Percentiles rank a stretch among this genome's conserved stretches.
These are phyloP conservation scores for Podabrus alpinus DNA, from an alignment of 2,888 invertebrate species.

Conservation along the genomic window DNA sequence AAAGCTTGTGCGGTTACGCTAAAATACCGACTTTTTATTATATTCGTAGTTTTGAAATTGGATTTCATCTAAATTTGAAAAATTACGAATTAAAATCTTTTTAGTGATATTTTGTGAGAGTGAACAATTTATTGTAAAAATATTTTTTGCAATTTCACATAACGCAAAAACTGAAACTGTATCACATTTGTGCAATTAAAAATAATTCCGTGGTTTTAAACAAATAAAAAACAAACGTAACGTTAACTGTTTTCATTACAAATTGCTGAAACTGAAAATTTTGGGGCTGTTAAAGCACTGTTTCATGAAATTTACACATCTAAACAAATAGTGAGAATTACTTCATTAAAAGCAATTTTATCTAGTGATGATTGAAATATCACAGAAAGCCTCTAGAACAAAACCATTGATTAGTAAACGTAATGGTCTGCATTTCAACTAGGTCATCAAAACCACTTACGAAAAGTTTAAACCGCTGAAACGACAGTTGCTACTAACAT, in stretches of 20 bases:
- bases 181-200: not conserved
- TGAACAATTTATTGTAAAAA: not conserved
- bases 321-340: slow-evolving; percentile 13
- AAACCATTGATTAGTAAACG: slow-evolving; percentile 32
- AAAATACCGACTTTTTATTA: not conserved
- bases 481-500: slow-evolving; percentile 31
- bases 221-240: not conserved
- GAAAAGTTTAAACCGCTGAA: slow-evolving; percentile 36
- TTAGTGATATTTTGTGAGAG: not conserved
- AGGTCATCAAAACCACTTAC: slow-evolving; percentile 29
- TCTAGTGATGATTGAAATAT: slow-evolving; percentile 28
- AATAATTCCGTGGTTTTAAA: not conserved
- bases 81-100: not conserved
- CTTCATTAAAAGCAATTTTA: slow-evolving; percentile 24
- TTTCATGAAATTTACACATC: slow-evolving; percentile 7
- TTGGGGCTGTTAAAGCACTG: not conserved
- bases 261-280: not conserved
- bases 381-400: slow-evolving; percentile 21
- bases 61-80: not conserved
- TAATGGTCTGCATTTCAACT: slow-evolving; percentile 21
- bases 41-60: not conserved
- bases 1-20: not conserved
- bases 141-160: not conserved
- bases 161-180: not conserved
- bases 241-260: not conserved